Base-by-base conservation (phyloP, 2,888 invertebrate species). In the Acanthopleura granulata region DNA sequence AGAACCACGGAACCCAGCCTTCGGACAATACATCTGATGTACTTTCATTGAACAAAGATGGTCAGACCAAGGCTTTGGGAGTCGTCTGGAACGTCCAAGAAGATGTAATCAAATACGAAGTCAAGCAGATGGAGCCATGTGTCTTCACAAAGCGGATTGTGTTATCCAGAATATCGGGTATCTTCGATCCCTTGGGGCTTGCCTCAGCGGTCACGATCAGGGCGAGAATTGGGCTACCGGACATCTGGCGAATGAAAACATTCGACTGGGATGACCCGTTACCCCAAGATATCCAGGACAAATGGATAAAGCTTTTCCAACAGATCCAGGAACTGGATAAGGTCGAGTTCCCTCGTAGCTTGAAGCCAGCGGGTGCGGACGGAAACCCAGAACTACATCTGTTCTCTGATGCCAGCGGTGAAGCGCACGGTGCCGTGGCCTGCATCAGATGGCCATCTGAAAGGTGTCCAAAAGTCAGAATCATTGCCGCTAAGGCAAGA, bases 311-410 rank as follows among this genome's bases (percentile, higher is more conserved):
- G n/a, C 18, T 30, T 18, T 49, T 71, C 25, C 30, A 40, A n/a
- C 40, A 71, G 30, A 16, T 71, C 15, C 40, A 71, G 27, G 25
- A 71, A 27, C 40, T 71, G 16, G 18, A 14, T 22, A 49, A 18
- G 25, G 71, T 49, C 1, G 18, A 29, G 71, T 71, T 71, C 25
- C 71, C 71, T 30, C 18, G 71, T 22, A 71, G 71, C 40, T 71
- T 71, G 49, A 71, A 4, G 25, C 71, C 40, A 4, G 6, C 12
- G 1, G 69, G 14, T 66, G 69, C 30, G 40, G 40, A n/a, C n/a
- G 40, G 40, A 40, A 40, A 40, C 40, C 40, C 40, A 40, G 40
- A 40, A 40, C n/a, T n/a, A n/a, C 40, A 40, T 40, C 4, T 40
- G 9, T 40, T 40, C 40, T 40, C 4, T 40, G 40, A 40, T 40